Evolutionary conservation across 2,113 vertebrate species (phyloP), one percentile per base, ranked within the genome.

Genomic region (Sisor rabdophorus): DNA sequence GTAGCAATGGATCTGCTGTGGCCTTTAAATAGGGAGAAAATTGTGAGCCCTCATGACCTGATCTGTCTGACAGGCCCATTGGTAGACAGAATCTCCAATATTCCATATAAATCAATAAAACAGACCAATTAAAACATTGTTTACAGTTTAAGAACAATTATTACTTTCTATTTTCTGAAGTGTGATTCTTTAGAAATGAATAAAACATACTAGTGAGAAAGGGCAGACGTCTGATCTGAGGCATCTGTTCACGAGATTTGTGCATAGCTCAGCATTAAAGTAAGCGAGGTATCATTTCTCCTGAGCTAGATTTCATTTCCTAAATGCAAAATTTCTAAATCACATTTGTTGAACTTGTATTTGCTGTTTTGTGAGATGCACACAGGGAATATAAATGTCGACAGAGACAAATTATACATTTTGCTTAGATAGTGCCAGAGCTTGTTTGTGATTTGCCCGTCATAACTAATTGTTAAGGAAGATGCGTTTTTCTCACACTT

Each of bases 371-470:
- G 54, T 74, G 56, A 64, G 72, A 75, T 75, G 54, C 26, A 64
- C 71, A 67, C 50, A 12, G 47, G 54, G 67, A 77, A 77, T 80
- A 75, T 81, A 65, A 72, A 84, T 79, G 70, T 11, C 44, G 13
- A 79, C 17, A 20, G 63, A 69, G 28, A 50, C 69, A 69, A 30
- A 15, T 75, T 65, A 81, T 67, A 67, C 65, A 76, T 82, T 80
- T 82, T 11, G 44, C 52, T 67, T 82, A 53, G 61, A 73, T 79
- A 53, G 69, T 55, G 28, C 63, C 75, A 56, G 69, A 75, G 48
- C 82, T 40, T 77, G 80, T 84, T 81, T 78, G 53, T 80, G 82
- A 82, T 78, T 79, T 79, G 67, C 55, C 71, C 81, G 65, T 80
- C 73, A 78, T 75, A 76, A 83, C 22, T 32, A 73, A 67, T 71